These are phyloP conservation scores for Gallinago paraguaiae DNA, from an alignment of 2,113 vertebrate genomes.

Conservation along the genomic window DNA sequence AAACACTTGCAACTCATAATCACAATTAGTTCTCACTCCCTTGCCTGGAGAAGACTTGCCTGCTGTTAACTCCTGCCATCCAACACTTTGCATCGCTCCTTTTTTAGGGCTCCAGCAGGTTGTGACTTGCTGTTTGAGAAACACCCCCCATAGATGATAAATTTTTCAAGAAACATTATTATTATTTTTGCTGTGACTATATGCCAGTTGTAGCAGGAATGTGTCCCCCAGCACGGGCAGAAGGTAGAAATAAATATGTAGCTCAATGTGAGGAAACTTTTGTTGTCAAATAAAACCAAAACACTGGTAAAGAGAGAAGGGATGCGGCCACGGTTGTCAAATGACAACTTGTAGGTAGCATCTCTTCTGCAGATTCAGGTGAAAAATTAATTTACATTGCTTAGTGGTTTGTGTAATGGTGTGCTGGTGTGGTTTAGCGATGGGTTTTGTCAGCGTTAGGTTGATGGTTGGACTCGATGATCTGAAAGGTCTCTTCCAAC, in stretches of 20 bases:
- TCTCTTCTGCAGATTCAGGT: background rate
- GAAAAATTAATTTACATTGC: background rate
- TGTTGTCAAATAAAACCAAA: background rate
- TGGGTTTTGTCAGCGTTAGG: too few relatives aligned
- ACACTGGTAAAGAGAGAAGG: background rate
- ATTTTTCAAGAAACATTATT: background rate
- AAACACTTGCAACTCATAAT: background rate
- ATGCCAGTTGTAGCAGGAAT: background rate
- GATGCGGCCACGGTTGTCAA: background rate
- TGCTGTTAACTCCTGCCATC: background rate
- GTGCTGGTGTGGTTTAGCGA: too few relatives aligned
- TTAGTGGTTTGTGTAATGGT: background rate
- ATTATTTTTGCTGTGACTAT: background rate
- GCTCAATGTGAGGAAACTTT: background rate
- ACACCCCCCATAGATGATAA: background rate
- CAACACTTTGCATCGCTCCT: background rate
- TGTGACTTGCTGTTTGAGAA: background rate
- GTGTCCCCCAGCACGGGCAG: background rate
- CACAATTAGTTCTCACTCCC: background rate
- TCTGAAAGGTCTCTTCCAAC: too few relatives aligned
- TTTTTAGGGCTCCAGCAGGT: background rate
- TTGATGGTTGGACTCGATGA: too few relatives aligned
- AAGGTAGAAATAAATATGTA: background rate
- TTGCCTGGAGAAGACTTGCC: background rate
- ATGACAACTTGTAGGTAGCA: background rate